phyloP scores from a whole-genome alignment of 2,888 invertebrate genomes.

The Cheilosia impressa region DNA sequence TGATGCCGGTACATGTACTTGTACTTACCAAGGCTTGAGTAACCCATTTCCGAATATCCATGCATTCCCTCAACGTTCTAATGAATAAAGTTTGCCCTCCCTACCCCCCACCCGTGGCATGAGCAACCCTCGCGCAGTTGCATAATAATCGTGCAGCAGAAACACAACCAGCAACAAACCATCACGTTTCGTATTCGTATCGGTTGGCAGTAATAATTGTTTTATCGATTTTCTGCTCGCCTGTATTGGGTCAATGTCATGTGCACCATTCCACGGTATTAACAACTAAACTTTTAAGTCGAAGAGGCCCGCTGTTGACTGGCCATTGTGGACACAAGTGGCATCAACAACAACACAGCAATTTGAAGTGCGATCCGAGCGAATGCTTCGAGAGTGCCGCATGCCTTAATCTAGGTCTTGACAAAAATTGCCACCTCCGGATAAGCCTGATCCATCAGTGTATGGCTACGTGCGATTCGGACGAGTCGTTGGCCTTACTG shows the following conservation, averaged over 20 bases:
- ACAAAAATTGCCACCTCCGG: conserved; percentile 17
- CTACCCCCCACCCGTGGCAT: conserved; percentile 1
- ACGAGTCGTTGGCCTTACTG: background rate
- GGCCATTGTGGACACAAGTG: conserved; percentile 54
- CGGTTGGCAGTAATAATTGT: conserved; percentile 57
- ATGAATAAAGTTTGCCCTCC: conserved; percentile 67
- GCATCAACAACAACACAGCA: conserved; percentile 18
- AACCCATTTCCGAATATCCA: conserved; percentile 69
- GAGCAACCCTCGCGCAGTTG: conserved; percentile 43
- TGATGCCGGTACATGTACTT: conserved; percentile 32
- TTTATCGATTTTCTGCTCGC: conserved; percentile 61
- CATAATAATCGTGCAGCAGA: conserved; percentile 57
- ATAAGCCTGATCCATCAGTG: conserved; percentile 49
- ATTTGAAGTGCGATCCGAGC: background rate
- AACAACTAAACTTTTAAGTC: conserved; percentile 19
- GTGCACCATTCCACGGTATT: conserved; percentile 39
- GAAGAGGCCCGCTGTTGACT: conserved; percentile 33
- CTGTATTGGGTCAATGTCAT: conserved; percentile 71
- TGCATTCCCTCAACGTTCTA: conserved; percentile 70
- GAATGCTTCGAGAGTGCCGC: conserved; percentile 1
- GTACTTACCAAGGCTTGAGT: conserved; percentile 57
- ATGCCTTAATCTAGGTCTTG: conserved; percentile 33
- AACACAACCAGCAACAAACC: conserved; percentile 60
- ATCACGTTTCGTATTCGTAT: conserved; percentile 30
- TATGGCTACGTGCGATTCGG: background rate